phyloP scores from a whole-genome alignment of 2,797 vertebrate genomes.

The Tangara arthus region DNA sequence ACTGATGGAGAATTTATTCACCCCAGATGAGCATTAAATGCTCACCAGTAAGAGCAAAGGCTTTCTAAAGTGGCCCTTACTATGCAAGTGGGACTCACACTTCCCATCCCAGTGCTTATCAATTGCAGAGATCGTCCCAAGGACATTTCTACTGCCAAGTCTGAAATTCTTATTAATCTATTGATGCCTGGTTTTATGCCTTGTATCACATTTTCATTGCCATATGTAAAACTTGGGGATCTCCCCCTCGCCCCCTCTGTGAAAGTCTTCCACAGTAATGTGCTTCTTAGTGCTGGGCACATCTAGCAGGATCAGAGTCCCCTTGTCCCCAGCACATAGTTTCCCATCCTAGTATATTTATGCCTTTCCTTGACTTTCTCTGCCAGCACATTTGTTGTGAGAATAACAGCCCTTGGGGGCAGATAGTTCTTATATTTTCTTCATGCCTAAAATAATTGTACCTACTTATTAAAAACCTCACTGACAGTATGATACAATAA shows the following conservation, averaged over 20 bases:
- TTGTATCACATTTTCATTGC: neutral
- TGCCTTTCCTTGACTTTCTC: conserved; percentile 34
- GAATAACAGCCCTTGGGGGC: conserved; percentile 15
- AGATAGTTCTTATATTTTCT: conserved; percentile 25
- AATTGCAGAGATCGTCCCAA: neutral
- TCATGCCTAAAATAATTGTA: conserved; percentile 1
- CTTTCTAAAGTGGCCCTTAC: neutral
- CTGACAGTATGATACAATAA: conserved; percentile 30
- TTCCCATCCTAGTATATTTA: neutral
- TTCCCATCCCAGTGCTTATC: neutral
- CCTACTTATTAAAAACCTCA: conserved; percentile 40
- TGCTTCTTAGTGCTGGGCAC: neutral
- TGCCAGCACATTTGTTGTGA: conserved; percentile 10
- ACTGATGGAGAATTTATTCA: neutral
- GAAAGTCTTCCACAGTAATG: neutral
- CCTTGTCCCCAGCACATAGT: neutral
- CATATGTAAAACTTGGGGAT: neutral
- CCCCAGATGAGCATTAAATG: neutral
- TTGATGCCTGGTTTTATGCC: neutral
- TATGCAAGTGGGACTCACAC: neutral
- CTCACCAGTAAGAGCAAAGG: neutral
- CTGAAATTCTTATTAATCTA: neutral
- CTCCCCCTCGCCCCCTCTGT: rapidly evolving
- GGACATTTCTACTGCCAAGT: neutral
- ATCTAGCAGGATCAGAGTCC: neutral